Conservation (phyloP, 2,888 invertebrate genomes). For the Luffia ferchaultella region DNA sequence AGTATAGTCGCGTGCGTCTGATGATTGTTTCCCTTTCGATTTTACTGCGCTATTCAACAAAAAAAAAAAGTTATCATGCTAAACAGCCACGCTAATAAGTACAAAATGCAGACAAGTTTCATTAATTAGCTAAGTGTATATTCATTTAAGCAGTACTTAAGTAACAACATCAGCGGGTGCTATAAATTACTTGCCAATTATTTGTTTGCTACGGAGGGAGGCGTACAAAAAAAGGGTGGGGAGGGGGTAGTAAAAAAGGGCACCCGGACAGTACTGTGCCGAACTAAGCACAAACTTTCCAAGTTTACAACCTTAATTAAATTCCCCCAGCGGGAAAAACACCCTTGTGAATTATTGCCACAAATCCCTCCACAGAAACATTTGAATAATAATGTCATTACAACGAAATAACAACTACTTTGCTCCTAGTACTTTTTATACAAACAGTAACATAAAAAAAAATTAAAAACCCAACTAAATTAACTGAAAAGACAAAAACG, state of each 20-base stretch:
- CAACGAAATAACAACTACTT: not conserved
- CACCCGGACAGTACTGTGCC: not conserved
- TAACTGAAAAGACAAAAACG: too few relatives aligned
- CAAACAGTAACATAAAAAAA: too few relatives aligned
- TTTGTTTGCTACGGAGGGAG: not conserved
- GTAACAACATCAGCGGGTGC: not conserved
- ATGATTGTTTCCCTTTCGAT: too few relatives aligned
- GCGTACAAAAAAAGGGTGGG: not conserved
- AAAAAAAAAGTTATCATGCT: too few relatives aligned
- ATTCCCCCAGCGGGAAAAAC: conserved; percentile 20
- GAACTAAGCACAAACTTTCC: conserved; percentile 5
- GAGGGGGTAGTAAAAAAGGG: not conserved
- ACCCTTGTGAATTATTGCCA: conserved; percentile 29
- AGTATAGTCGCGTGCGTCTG: too few relatives aligned
- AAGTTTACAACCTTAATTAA: conserved; percentile 41
- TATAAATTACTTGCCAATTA: not conserved
- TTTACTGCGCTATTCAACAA: too few relatives aligned
- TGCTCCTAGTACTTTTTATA: too few relatives aligned
- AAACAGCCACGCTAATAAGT: too few relatives aligned
- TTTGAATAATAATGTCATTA: conserved; percentile 4
- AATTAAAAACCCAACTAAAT: too few relatives aligned
- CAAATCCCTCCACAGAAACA: conserved; percentile 19
- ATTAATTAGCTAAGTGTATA: too few relatives aligned
- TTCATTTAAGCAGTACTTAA: not conserved
- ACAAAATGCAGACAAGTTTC: too few relatives aligned